Evolutionary conservation across 2,888 invertebrate species (phyloP).

Genomic region (Sisyra nigra): DNA sequence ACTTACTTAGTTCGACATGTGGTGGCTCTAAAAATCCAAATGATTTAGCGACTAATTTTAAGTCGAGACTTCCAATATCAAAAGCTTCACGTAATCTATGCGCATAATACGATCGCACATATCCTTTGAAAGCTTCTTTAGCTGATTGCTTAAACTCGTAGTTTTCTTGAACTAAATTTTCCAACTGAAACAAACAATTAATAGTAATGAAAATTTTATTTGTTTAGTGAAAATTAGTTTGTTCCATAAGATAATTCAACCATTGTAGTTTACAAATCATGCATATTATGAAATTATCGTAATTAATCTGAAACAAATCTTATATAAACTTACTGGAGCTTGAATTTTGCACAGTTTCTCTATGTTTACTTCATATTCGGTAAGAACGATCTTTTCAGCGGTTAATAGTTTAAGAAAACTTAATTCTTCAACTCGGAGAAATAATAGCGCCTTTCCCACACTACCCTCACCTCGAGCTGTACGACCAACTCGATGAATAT

Average conservation of each 20-base stretch:
- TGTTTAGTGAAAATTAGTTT: neutral
- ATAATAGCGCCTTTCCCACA: conserved; percentile 81
- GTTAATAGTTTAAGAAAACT: conserved; percentile 89
- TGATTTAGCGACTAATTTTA: conserved; percentile 74
- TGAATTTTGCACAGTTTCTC: conserved; percentile 94
- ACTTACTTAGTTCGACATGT: conserved; percentile 78
- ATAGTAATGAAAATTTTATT: conserved; percentile 12
- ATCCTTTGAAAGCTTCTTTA: conserved; percentile 93
- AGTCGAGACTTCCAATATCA: conserved; percentile 79
- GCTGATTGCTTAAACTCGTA: conserved; percentile 92
- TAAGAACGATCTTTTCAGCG: conserved; percentile 83
- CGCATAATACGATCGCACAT: conserved; percentile 91
- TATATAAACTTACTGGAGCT: conserved; percentile 35
- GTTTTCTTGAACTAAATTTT: conserved; percentile 85
- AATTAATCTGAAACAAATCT: too few relatives aligned
- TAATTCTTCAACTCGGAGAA: conserved; percentile 87
- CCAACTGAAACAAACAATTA: conserved; percentile 48
- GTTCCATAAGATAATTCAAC: too few relatives aligned
- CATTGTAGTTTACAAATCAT: too few relatives aligned
- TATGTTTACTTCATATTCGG: conserved; percentile 97
- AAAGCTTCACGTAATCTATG: conserved; percentile 91
- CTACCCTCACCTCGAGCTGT: conserved; percentile 93
- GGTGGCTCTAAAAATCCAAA: conserved; percentile 96
- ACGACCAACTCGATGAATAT: conserved; percentile 95
- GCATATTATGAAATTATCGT: too few relatives aligned